phyloP scores from a whole-genome alignment of 2,113 vertebrate species.

The Isurus oxyrinchus region DNA sequence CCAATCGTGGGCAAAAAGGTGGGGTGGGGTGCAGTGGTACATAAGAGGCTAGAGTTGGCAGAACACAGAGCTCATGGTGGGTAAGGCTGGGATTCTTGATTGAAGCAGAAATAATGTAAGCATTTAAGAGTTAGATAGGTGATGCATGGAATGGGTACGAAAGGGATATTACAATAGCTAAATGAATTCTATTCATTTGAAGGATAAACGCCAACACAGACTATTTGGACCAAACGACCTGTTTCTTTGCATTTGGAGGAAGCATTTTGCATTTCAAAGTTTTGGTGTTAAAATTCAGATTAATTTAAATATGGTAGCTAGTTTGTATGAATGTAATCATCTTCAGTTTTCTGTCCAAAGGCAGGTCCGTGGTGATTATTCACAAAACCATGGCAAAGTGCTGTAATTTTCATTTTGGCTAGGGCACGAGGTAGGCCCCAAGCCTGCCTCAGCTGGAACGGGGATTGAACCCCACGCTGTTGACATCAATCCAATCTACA shows the following conservation, averaged over 20 bases:
- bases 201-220: neutral
- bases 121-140: neutral
- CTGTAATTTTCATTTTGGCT: too few relatives aligned
- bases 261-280: neutral
- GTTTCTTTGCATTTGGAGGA: neutral
- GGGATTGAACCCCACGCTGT: too few relatives aligned
- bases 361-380: too few relatives aligned
- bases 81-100: neutral
- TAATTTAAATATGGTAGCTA: neutral
- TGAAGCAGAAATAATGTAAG: neutral
- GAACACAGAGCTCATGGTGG: neutral
- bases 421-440: too few relatives aligned
- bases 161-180: neutral
- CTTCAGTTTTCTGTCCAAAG: neutral
- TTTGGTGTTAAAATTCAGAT: neutral
- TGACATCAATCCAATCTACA: too few relatives aligned
- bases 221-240: neutral
- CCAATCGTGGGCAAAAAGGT: neutral
- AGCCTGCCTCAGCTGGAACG: too few relatives aligned
- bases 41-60: neutral
- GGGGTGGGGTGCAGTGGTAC: neutral
- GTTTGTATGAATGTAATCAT: neutral
- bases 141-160: neutral
- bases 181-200: neutral
- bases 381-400: too few relatives aligned